These are phyloP conservation scores for Daphoenositta chrysoptera DNA, from an alignment of 2,113 vertebrate genomes.

Conservation along the genomic window DNA sequence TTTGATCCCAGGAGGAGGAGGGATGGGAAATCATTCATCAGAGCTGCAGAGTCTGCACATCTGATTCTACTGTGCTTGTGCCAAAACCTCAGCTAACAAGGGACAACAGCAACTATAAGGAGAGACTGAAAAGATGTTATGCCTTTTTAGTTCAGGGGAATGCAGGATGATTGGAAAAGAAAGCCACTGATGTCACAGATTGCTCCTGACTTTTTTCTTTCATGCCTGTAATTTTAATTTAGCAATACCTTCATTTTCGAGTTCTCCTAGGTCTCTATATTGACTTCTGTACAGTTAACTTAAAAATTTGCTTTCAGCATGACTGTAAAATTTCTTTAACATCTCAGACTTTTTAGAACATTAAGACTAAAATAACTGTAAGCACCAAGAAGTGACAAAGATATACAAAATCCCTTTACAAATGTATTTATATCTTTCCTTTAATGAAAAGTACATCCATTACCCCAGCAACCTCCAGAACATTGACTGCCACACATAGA, in stretches of 20 bases:
- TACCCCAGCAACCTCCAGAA: neutral
- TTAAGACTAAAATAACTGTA: neutral
- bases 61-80: neutral
- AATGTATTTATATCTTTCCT: neutral
- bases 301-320: neutral
- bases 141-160: neutral
- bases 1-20: neutral
- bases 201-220: neutral
- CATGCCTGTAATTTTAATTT: neutral
- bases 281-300: neutral
- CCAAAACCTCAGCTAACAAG: neutral
- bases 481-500: neutral
- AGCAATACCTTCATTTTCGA: fast-evolving
- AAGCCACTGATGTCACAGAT: neutral
- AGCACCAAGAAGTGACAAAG: neutral
- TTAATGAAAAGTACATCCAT: neutral
- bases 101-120: neutral
- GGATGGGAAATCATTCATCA: neutral
- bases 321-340: neutral
- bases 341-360: neutral
- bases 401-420: neutral
- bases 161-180: neutral
- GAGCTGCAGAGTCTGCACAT: neutral
- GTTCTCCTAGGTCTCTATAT: neutral
- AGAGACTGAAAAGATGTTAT: neutral